Evolutionary conservation across 1,140 invertebrate species (phyloP).

Genomic region (Wiebesia pumilae): DNA sequence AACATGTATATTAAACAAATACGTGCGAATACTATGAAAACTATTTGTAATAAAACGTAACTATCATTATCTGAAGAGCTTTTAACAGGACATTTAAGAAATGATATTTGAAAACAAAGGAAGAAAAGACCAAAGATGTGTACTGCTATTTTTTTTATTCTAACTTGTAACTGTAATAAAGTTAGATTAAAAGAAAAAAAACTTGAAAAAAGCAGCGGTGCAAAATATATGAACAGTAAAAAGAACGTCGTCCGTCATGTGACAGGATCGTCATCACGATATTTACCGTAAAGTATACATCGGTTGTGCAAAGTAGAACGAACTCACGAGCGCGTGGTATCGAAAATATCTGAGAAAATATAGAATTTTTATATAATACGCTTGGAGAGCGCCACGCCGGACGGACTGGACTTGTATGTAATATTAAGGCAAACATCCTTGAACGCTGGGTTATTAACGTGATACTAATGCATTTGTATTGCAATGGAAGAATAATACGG

Average conservation of each 20-base stretch:
- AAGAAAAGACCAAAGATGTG: too few species aligned
- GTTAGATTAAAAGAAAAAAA: too few species aligned
- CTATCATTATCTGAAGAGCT: too few species aligned
- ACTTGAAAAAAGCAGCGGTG: not conserved
- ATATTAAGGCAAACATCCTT: conserved; percentile 73
- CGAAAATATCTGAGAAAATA: conserved; percentile 57
- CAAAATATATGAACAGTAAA: too few species aligned
- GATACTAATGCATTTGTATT: conserved; percentile 65
- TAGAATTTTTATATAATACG: conserved; percentile 26
- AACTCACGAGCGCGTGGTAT: conserved; percentile 47
- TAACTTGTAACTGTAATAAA: too few species aligned
- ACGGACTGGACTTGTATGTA: conserved; percentile 59
- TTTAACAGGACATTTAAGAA: too few species aligned
- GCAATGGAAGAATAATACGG: conserved; percentile 66
- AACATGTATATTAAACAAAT: too few species aligned
- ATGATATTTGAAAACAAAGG: too few species aligned
- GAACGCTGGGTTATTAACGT: conserved; percentile 68
- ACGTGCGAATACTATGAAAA: too few species aligned
- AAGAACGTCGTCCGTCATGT: not conserved
- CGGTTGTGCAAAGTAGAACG: not conserved
- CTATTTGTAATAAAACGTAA: too few species aligned
- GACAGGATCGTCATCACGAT: not conserved
- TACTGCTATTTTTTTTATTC: too few species aligned
- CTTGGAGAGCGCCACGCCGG: conserved; percentile 17
- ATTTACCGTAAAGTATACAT: conserved; percentile 14